These are phyloP conservation scores for Oryzaephilus surinamensis DNA, from an alignment of 1,140 invertebrate genomes.

Conservation along the genomic window DNA sequence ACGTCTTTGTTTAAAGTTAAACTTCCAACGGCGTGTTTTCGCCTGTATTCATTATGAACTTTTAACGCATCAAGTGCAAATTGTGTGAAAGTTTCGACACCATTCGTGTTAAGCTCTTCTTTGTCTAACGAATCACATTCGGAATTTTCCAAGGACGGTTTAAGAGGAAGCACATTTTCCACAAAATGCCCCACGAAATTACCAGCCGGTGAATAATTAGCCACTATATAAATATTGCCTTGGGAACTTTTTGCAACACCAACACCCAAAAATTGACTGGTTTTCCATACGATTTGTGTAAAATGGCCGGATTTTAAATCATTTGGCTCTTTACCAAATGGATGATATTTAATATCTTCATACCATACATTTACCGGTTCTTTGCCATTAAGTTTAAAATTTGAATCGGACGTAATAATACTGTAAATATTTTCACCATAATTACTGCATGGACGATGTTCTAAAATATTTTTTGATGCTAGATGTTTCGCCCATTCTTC, in stretches of 20 bases:
- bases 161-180: conserved; percentile 54
- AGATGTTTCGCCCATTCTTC: conserved; percentile 76
- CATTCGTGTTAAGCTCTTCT: conserved; percentile 1
- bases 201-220: conserved; percentile 78
- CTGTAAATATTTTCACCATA: conserved; percentile 79
- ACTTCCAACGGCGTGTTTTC: conserved; percentile 59
- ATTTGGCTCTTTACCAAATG: conserved; percentile 54
- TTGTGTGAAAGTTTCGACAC: conserved; percentile 14
- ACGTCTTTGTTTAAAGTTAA: conserved; percentile 52
- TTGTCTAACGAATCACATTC: neutral
- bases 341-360: conserved; percentile 45
- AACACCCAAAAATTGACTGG: conserved; percentile 63
- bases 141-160: neutral
- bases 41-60: conserved; percentile 68
- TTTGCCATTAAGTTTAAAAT: conserved; percentile 51
- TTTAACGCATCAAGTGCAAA: conserved; percentile 54
- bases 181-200: conserved; percentile 71
- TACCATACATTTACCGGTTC: conserved; percentile 69
- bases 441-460: conserved; percentile 62
- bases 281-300: conserved; percentile 72
- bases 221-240: conserved; percentile 69
- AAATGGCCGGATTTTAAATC: conserved; percentile 60
- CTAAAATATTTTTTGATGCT: conserved; percentile 52
- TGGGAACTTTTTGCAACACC: conserved; percentile 58
- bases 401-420: conserved; percentile 61